Conservation (phyloP, 2,797 vertebrate species). For the Myotis vivesi region DNA sequence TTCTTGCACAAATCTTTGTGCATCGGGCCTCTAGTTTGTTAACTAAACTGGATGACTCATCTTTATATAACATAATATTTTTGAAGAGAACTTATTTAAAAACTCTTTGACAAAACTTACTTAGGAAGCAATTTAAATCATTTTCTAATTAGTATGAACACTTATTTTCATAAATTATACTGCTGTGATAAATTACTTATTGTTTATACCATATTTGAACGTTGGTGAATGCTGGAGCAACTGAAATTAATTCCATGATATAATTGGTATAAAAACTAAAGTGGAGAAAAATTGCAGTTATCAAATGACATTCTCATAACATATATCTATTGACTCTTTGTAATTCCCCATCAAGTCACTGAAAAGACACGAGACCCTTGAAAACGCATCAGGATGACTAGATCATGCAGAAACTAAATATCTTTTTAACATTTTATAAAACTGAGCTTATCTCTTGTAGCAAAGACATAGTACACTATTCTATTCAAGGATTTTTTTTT, state of each 20-base stretch:
- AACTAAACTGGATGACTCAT: not conserved
- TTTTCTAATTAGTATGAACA: not conserved
- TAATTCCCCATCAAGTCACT: not conserved
- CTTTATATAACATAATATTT: constrained; percentile 16
- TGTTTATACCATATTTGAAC: not conserved
- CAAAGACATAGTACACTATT: not conserved
- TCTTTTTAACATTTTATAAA: constrained; percentile 11
- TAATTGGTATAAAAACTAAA: not conserved
- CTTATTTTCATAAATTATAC: not conserved
- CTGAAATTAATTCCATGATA: not conserved
- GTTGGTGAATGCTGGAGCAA: not conserved
- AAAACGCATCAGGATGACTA: not conserved
- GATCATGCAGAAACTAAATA: constrained; percentile 22
- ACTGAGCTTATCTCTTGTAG: not conserved
- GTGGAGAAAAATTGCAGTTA: not conserved
- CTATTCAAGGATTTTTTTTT: not conserved
- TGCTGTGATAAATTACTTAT: not conserved
- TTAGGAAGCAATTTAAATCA: not conserved
- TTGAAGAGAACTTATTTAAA: constrained; percentile 11
- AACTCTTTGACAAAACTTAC: not conserved
- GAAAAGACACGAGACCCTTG: not conserved
- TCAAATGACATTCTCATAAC: not conserved
- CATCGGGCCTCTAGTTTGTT: not conserved
- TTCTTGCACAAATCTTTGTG: too few species aligned
- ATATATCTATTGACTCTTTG: not conserved